Evolutionary conservation across 2,888 invertebrate genomes (phyloP).

Genomic region (Stenurella melanura): DNA sequence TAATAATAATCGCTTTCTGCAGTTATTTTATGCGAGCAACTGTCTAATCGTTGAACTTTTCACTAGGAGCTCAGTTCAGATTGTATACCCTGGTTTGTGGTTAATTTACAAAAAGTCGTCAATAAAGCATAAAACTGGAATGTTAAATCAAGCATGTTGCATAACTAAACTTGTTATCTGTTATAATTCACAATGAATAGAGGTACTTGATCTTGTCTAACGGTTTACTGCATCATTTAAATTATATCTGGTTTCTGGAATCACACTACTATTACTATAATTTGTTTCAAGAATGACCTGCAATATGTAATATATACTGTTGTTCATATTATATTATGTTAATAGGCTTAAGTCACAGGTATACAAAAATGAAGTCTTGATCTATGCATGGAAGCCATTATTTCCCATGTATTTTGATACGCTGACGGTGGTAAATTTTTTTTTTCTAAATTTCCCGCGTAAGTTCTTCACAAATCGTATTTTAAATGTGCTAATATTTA

Average conservation of each 20-base stretch:
- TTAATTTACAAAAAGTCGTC: not conserved
- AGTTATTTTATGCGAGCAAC: too few species aligned
- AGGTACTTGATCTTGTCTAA: constrained; percentile 7
- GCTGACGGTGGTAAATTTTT: too few species aligned
- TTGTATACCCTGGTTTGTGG: not conserved
- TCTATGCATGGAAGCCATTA: too few species aligned
- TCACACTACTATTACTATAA: not conserved
- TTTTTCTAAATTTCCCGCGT: too few species aligned
- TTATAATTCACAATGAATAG: constrained; percentile 6
- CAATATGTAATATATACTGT: not conserved
- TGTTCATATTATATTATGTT: too few species aligned
- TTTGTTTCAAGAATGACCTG: not conserved
- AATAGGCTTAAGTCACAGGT: too few species aligned
- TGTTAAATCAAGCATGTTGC: not conserved
- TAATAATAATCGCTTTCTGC: too few species aligned
- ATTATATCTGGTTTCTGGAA: not conserved
- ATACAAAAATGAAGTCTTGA: too few species aligned
- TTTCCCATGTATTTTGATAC: too few species aligned
- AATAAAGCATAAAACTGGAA: not conserved
- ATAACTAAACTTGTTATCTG: not conserved
- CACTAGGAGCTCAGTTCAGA: not conserved
- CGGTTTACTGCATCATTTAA: not conserved
- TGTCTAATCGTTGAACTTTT: too few species aligned
- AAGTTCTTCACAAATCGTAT: too few species aligned
- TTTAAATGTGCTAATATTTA: too few species aligned